phyloP scores from a whole-genome alignment of 2,888 invertebrate species.

The Coenonympha glycerion region DNA sequence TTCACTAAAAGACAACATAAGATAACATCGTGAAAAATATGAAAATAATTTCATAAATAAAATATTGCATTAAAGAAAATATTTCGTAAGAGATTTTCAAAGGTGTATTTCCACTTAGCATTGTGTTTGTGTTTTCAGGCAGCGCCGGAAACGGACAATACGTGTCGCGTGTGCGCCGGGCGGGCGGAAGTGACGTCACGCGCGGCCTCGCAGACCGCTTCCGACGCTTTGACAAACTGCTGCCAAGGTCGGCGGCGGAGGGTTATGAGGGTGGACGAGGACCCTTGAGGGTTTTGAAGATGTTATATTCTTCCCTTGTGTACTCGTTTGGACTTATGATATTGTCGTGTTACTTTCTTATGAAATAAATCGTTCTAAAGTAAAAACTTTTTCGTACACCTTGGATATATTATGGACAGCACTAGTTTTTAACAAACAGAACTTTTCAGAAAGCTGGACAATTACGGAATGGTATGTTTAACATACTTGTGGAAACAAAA shows the following conservation, averaged over 20 bases:
- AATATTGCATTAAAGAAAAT: neutral
- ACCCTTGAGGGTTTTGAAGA: slow-evolving; percentile 21
- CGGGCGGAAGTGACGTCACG: slow-evolving; percentile 44
- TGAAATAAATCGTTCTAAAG: neutral
- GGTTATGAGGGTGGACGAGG: slow-evolving; percentile 38
- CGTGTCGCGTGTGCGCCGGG: slow-evolving; percentile 40
- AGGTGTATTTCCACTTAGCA: slow-evolving; percentile 14
- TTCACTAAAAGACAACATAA: too few species aligned
- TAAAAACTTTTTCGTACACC: neutral
- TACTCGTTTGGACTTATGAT: neutral
- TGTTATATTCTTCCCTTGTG: neutral
- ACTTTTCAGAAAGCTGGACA: too few species aligned
- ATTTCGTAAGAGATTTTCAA: slow-evolving; percentile 5
- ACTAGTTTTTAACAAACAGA: too few species aligned
- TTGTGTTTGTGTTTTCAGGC: slow-evolving; percentile 29
- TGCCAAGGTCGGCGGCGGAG: slow-evolving; percentile 35
- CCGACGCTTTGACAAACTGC: slow-evolving; percentile 59
- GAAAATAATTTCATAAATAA: too few species aligned
- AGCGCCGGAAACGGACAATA: slow-evolving; percentile 33
- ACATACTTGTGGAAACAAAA: too few species aligned
- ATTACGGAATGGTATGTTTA: too few species aligned
- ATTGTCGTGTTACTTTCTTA: neutral
- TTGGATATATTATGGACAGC: neutral
- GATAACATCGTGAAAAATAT: too few species aligned
- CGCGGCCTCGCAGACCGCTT: slow-evolving; percentile 44